Conservation (phyloP, 2,113 vertebrate species). For the Zapus hudsonius region DNA sequence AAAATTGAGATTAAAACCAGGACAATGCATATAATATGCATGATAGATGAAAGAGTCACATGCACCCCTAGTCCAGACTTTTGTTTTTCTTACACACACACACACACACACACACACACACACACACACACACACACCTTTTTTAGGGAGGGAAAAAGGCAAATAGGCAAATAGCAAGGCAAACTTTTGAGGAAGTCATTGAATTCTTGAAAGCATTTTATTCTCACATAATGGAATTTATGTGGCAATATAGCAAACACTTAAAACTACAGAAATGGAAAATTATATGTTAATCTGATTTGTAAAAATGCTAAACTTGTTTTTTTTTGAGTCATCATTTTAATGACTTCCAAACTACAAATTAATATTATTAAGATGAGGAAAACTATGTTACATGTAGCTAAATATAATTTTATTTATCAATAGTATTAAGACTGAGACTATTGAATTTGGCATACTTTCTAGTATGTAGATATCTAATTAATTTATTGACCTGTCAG, state of each 20-base stretch:
- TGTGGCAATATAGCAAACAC: neutral
- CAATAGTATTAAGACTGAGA: conserved; percentile 8
- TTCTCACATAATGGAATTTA: neutral
- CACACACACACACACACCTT: neutral
- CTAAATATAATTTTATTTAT: neutral
- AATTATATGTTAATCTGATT: neutral
- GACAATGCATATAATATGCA: neutral
- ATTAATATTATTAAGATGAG: conserved; percentile 8
- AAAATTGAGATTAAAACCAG: neutral
- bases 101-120: neutral
- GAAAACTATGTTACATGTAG: neutral
- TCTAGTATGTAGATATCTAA: neutral
- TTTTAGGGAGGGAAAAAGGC: neutral
- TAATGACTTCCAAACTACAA: conserved; percentile 3
- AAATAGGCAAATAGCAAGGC: neutral
- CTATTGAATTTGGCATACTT: neutral
- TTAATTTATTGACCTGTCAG: neutral
- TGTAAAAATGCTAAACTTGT: neutral
- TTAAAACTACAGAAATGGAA: conserved; percentile 17
- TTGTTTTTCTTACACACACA: neutral
- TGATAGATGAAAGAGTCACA: neutral
- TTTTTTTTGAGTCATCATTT: conserved; percentile 13
- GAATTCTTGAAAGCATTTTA: conserved; percentile 2
- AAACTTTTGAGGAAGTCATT: neutral
- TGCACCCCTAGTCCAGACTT: neutral